phyloP scores from a whole-genome alignment of 2,888 invertebrate genomes.

The Napeogenes inachia region DNA sequence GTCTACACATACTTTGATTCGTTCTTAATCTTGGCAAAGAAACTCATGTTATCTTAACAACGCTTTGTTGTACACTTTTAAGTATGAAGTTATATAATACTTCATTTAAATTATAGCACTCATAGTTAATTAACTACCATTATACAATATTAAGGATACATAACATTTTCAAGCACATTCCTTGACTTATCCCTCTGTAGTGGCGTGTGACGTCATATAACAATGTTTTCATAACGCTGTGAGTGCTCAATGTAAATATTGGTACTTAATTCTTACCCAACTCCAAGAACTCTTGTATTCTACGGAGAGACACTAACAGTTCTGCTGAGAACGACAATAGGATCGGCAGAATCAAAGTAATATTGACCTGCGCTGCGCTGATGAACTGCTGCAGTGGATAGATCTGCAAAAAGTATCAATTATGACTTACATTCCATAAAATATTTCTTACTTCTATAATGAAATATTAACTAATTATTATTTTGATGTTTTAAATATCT shows the following conservation, averaged over 20 bases:
- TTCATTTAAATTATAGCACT: too few species aligned
- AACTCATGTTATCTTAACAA: constrained; percentile 22
- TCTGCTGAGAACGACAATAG: constrained; percentile 78
- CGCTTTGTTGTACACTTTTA: constrained; percentile 23
- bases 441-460: background rate
- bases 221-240: too few species aligned
- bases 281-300: constrained; percentile 61
- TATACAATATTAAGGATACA: too few species aligned
- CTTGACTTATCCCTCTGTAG: too few species aligned
- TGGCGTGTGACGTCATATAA: too few species aligned
- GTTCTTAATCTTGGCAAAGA: constrained; percentile 22
- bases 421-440: background rate
- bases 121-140: too few species aligned
- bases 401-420: constrained; percentile 49
- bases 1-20: constrained; percentile 1
- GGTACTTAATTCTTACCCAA: constrained; percentile 46
- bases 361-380: constrained; percentile 62
- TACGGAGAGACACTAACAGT: constrained; percentile 64
- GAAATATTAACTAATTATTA: too few species aligned
- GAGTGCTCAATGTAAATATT: too few species aligned
- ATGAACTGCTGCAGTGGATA: constrained; percentile 70
- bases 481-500: too few species aligned
- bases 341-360: constrained; percentile 64
- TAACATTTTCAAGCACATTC: too few species aligned
- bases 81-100: constrained; percentile 11